A percentile compares a stretch with the other conserved stretches of the same genome.
These are phyloP conservation scores for Lithodes maja DNA, from an alignment of 2,888 invertebrate species.

Conservation along the genomic window DNA sequence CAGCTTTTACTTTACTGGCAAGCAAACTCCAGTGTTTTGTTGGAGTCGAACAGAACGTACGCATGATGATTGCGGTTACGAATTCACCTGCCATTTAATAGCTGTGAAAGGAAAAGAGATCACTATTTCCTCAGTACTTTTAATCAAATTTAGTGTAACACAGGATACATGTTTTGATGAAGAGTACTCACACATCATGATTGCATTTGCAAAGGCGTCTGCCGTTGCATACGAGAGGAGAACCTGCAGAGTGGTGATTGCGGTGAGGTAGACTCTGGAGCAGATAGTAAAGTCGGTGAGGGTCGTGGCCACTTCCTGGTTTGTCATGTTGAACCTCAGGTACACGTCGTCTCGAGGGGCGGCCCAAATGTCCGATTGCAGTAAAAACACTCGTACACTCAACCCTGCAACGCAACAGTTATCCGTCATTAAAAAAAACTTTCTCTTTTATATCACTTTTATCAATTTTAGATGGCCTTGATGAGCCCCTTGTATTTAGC, in stretches of 20 bases:
- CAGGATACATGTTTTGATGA: too few relatives aligned
- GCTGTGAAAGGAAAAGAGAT: too few relatives aligned
- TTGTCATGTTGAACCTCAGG: slow-evolving; percentile 47
- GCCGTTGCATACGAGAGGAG: slow-evolving; percentile 53
- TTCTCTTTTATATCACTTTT: not conserved
- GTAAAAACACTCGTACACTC: slow-evolving; percentile 34
- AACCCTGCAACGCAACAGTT: not conserved
- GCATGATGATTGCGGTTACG: too few relatives aligned
- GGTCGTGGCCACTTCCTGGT: not conserved
- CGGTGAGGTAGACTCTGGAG: slow-evolving; percentile 28
- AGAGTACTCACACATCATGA: slow-evolving; percentile 48
- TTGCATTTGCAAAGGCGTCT: slow-evolving; percentile 47
- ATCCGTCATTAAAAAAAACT: not conserved
- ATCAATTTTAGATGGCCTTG: not conserved
- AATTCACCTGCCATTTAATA: too few relatives aligned
- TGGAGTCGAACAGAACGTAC: too few relatives aligned
- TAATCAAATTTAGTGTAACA: too few relatives aligned
- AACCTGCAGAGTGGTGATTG: slow-evolving; percentile 33
- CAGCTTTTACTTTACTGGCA: too few relatives aligned
- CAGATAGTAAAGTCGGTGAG: slow-evolving; percentile 41
- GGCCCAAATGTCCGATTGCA: slow-evolving; percentile 54
- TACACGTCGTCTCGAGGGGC: slow-evolving; percentile 48
- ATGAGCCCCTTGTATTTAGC: not conserved
- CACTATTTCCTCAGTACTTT: too few relatives aligned
- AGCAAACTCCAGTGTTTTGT: too few relatives aligned